These are phyloP conservation scores for Coelinius sp. DNA, from an alignment of 2,888 invertebrate species.

Conservation along the genomic window DNA sequence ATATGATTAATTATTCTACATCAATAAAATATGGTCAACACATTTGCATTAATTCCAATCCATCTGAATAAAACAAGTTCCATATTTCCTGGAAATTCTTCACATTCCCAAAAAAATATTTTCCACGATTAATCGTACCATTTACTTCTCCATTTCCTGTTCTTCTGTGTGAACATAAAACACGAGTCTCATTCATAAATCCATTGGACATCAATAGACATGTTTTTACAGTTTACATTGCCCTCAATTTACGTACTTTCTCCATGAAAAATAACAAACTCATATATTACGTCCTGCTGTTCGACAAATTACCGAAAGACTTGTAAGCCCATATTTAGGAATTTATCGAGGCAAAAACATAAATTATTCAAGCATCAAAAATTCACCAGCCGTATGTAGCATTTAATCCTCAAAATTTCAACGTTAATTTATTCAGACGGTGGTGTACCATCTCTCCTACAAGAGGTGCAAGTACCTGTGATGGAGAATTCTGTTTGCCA, in stretches of 20 bases:
- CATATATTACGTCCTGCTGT: not conserved
- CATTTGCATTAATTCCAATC: not conserved
- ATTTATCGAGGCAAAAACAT: not conserved
- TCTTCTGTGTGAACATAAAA: not conserved
- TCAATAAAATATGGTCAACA: not conserved
- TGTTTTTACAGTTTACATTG: not conserved
- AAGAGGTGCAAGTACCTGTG: conserved; percentile 93
- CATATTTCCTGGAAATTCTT: not conserved
- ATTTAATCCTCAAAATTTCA: not conserved
- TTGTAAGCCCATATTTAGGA: not conserved
- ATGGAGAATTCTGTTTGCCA: conserved; percentile 93
- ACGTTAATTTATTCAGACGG: conserved; percentile 73
- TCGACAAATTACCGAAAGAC: not conserved
- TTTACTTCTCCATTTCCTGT: not conserved
- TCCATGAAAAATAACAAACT: not conserved
- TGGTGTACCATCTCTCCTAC: conserved; percentile 89
- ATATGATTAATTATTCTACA: not conserved
- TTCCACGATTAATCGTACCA: not conserved
- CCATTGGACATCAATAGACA: not conserved
- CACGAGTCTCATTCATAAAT: not conserved
- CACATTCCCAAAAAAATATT: not conserved
- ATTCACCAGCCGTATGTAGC: not conserved
- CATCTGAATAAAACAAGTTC: not conserved
- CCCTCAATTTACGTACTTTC: not conserved
- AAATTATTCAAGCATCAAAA: not conserved